Conservation (phyloP, 1,140 invertebrate genomes). For the Phymastichus coffea region DNA sequence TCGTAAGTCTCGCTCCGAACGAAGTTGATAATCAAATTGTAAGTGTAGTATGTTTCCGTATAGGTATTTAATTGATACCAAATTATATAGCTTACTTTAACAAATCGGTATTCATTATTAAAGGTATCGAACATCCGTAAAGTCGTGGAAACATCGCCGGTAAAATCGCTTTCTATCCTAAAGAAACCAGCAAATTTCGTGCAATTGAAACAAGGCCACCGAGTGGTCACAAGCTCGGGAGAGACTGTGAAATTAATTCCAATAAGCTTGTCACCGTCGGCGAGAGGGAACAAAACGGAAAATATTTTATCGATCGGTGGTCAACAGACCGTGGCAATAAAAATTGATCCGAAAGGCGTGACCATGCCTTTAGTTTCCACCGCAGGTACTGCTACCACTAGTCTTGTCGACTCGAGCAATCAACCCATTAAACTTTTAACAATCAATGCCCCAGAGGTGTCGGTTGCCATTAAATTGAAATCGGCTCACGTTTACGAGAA, state of each 20-base stretch:
- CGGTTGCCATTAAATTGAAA: conserved; percentile 37
- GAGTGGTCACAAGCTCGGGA: conserved; percentile 23
- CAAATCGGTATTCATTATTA: background rate
- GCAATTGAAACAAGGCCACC: conserved; percentile 51
- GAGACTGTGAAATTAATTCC: conserved; percentile 42
- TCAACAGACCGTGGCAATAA: conserved; percentile 24
- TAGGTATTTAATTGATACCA: background rate
- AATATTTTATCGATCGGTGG: conserved; percentile 21
- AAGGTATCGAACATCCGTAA: conserved; percentile 43
- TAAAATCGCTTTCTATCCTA: conserved; percentile 44
- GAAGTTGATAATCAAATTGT: conserved; percentile 32
- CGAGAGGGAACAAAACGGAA: conserved; percentile 11
- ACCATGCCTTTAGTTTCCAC: conserved; percentile 9
- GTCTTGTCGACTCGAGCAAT: background rate
- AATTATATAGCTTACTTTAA: background rate
- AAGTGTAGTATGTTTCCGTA: conserved; percentile 13
- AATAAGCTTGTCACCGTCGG: conserved; percentile 26
- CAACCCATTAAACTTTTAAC: conserved; percentile 26
- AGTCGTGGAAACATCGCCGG: conserved; percentile 39
- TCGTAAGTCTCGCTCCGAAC: conserved; percentile 47
- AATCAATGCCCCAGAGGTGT: conserved; percentile 8
- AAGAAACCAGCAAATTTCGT: conserved; percentile 41
- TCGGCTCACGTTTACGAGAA: conserved; percentile 35
- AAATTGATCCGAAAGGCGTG: conserved; percentile 32
- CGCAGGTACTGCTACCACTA: background rate